Base-by-base conservation (phyloP, 1,140 invertebrate species). In the Drosophila auraria region DNA sequence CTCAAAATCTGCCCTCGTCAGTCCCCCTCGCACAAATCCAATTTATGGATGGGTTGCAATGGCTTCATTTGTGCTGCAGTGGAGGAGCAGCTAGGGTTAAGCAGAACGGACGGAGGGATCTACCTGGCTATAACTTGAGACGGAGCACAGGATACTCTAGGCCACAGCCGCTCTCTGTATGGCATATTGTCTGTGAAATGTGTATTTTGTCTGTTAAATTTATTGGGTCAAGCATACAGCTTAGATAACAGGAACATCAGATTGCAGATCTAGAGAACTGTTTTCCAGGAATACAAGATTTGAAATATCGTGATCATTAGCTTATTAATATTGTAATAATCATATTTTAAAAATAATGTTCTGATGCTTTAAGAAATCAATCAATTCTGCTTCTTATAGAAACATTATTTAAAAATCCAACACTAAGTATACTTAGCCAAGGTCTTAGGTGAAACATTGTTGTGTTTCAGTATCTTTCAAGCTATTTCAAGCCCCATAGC, bases 1-100 rank as follows among this genome's bases (percentile, higher is more conserved):
- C 53, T 2, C 7, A 33, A 7, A 20, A 12, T 20, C 30, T 12
- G 27, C 27, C 6, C 8, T 36, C 4, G 30, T 33, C 30, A 8
- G 33, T 11, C 3, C 38, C 38, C 17, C 27, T 53, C 50, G 5
- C 9, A 51, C 27, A 56, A 56, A 56, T 56, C 36, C 53, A 57
- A 57, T 40, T 57, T 57, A 57, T 57, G 54, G 54, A 40, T 40
- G 36, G 36, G 54, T 57, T 40, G 20, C 54, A 57, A 57, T 57
- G 36, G 14, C 36, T 57, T 57, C 33, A 57, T 40, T 38, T 40
- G 14, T n/a, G 33, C 20, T 40, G 54, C 54, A 38, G 11, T 40
- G 36, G 20, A 25, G 20, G 5, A 57, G 8, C 4, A 57, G 36
- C 36, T 40, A 38, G 9, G 54, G 14, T 23, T 57, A 57, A 40